A percentile compares a stretch with the other conserved stretches of the same genome.
phyloP scores from a whole-genome alignment of 2,888 invertebrate genomes.

The Calliopum simillimum region DNA sequence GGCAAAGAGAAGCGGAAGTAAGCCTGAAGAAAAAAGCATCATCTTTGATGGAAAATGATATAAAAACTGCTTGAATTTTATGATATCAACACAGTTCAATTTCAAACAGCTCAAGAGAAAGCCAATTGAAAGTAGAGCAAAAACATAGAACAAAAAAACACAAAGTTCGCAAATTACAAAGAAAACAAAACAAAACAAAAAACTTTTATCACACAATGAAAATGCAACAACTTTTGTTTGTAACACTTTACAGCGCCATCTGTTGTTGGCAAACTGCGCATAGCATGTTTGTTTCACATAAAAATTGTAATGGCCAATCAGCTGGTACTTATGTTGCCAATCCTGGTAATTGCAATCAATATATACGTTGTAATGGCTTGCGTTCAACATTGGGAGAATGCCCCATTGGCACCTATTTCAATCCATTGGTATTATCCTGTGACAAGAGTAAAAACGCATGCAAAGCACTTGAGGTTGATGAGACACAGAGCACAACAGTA shows the following conservation, averaged over 20 bases:
- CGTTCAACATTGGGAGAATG: slow-evolving; percentile 41
- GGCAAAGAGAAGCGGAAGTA: no score
- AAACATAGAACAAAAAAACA: no score
- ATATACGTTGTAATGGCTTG: slow-evolving; percentile 40
- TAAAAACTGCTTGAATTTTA: no score
- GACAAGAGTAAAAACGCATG: slow-evolving; percentile 26
- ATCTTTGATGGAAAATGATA: no score
- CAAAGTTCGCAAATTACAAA: neutral
- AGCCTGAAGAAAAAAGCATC: no score
- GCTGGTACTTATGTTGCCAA: slow-evolving; percentile 34
- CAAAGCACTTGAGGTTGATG: neutral
- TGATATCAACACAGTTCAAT: no score
- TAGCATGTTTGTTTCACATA: slow-evolving; percentile 36
- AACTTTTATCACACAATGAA: neutral
- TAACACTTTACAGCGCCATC: neutral
- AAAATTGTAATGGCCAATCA: slow-evolving; percentile 35
- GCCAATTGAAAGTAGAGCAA: no score
- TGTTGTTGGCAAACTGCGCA: neutral
- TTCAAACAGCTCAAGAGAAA: no score
- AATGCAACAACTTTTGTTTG: neutral
- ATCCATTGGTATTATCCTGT: slow-evolving; percentile 36
- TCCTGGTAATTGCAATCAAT: slow-evolving; percentile 41
- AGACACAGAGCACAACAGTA: neutral
- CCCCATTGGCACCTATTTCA: slow-evolving; percentile 34
- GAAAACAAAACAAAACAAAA: neutral